Conservation (phyloP, 2,113 vertebrate genomes). For the Galeopterus variegatus region DNA sequence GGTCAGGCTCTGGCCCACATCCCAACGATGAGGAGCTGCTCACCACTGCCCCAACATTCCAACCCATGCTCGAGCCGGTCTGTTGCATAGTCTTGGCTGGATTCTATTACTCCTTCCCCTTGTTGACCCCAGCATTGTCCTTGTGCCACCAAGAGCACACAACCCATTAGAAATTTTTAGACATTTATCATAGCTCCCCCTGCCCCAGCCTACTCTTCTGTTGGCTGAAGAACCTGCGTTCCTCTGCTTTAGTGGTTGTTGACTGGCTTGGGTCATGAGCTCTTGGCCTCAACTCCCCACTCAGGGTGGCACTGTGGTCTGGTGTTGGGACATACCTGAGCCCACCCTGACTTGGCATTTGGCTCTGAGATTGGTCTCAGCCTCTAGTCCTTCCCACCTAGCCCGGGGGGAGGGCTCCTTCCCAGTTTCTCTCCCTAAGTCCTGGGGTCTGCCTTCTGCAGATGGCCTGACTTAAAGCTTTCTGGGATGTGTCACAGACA, state of each 20-base stretch:
- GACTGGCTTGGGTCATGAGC: not conserved
- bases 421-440: not conserved
- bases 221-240: not conserved
- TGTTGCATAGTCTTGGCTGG: not conserved
- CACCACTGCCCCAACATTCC: not conserved
- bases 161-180: not conserved
- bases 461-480: not conserved
- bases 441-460: not conserved
- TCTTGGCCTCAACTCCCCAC: not conserved
- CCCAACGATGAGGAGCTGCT: not conserved
- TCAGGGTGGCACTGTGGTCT: not conserved
- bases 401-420: not conserved
- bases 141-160: not conserved
- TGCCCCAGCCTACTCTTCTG: not conserved
- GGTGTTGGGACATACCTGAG: not conserved
- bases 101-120: not conserved
- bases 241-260: not conserved
- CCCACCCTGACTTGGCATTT: not conserved
- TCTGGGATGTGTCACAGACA: not conserved
- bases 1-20: conserved; percentile 56
- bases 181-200: not conserved
- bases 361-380: not conserved
- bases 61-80: not conserved
- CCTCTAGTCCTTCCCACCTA: not conserved
- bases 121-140: not conserved